Base-by-base conservation (phyloP, 1,140 invertebrate genomes). In the Scaptomyza montana region DNA sequence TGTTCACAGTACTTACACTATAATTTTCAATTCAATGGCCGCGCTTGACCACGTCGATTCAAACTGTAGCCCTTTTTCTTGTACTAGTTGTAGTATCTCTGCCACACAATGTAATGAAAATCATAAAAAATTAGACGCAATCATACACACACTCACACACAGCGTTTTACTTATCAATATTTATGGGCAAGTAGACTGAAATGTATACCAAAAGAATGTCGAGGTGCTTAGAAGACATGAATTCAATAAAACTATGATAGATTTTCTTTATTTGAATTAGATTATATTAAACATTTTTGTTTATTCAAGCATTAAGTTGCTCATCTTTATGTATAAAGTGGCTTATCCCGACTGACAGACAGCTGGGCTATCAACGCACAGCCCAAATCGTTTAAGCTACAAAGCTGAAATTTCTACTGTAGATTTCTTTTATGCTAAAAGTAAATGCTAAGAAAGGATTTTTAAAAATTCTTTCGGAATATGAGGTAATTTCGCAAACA, bases 61-160 rank as follows among this genome's bases (percentile, higher is more conserved):
- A 73, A 62, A 60, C 73, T 79, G 51, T n/a, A 49, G 28, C n/a
- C 28, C 43, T 8, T 9, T 39, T 16, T 16, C 16, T 16, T 16
- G 16, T 16, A 16, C 16, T 16, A n/a, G 10, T n/a, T n/a, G 13
- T 55, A 41, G 13, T 55, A 41, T 55, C 53, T 50, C 36, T 57
- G 47, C 60, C 70, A 43, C 55, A 66, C 54, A 73, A 67, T 82
- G 80, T 82, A 78, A 79, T 84, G 74, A 79, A 54, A 84, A 80
- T 73, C 69, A 84, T 79, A 84, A 79, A 81, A 80, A 81, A 72
- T 78, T 81, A 66, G 59, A 77, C 75, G 53, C 74, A 50, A 67
- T 63, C 65, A 66, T 61, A 68, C 46, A 67, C 6, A 5, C 54
- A 64, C 10, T 33, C 25, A 59, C 19, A 51, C 1, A 8, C 5